Percentiles rank a stretch among this genome's conserved stretches.
phyloP scores from a whole-genome alignment of 2,797 vertebrate species.

The Microctenopoma steveboyesi region DNA sequence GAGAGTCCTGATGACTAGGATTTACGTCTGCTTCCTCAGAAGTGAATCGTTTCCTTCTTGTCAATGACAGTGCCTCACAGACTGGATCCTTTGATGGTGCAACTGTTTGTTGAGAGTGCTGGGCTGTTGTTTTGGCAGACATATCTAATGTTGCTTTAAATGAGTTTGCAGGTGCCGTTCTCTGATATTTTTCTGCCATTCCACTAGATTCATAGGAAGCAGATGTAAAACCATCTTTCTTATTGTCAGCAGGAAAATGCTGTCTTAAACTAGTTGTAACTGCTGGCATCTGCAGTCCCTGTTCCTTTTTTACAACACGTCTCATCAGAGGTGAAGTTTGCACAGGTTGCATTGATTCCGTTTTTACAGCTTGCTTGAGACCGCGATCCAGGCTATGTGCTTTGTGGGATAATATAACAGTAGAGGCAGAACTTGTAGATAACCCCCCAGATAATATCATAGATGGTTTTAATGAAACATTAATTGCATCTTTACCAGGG shows the following conservation, averaged over 20 bases:
- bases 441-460: slow-evolving; percentile 30
- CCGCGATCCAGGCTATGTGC: slow-evolving; percentile 5
- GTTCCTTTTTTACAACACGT: slow-evolving; percentile 31
- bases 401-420: slow-evolving; percentile 31
- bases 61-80: slow-evolving; percentile 64
- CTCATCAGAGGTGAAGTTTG: slow-evolving; percentile 20
- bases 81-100: slow-evolving; percentile 63
- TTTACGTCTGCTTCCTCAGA: slow-evolving; percentile 29
- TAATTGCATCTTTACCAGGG: slow-evolving; percentile 74
- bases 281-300: slow-evolving; percentile 18
- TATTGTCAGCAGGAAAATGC: slow-evolving; percentile 21
- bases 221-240: slow-evolving; percentile 19
- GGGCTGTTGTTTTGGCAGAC: slow-evolving; percentile 59
- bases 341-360: slow-evolving; percentile 17
- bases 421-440: slow-evolving; percentile 58
- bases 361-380: slow-evolving; percentile 29
- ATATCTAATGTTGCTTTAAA: slow-evolving; percentile 75
- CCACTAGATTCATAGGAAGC: slow-evolving; percentile 19
- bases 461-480: slow-evolving; percentile 60
- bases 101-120: slow-evolving; percentile 20
- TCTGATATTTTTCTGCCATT: slow-evolving; percentile 43
- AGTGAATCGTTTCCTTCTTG: slow-evolving; percentile 52
- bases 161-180: slow-evolving; percentile 70
- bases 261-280: slow-evolving; percentile 10
- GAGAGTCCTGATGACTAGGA: slow-evolving; percentile 42